Conservation (phyloP, 2,888 invertebrate genomes). For the Meghimatium bilineatum region DNA sequence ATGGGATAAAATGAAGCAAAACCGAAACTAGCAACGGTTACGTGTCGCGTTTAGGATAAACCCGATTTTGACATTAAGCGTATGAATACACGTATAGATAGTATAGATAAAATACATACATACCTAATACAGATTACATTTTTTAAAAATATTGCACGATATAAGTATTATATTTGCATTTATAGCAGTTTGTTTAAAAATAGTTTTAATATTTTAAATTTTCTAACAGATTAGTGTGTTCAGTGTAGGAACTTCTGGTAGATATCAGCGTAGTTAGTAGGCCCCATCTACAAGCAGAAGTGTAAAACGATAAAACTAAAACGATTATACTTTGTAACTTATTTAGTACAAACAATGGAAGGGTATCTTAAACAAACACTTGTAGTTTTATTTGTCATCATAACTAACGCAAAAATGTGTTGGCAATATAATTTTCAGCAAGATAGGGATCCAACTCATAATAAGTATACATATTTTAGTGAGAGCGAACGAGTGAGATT, state of each 20-base stretch:
- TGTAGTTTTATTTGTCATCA: not conserved
- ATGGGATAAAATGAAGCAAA: too few species aligned
- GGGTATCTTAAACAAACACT: not conserved
- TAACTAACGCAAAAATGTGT: not conserved
- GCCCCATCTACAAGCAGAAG: not conserved
- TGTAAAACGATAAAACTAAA: not conserved
- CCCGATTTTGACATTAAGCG: not conserved
- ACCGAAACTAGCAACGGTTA: too few species aligned
- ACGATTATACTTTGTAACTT: not conserved
- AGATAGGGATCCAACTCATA: slow-evolving; percentile 62
- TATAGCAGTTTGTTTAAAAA: not conserved
- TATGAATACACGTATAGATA: not conserved
- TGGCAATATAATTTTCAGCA: slow-evolving; percentile 37
- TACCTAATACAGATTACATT: not conserved
- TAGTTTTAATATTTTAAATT: not conserved
- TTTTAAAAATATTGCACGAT: too few species aligned
- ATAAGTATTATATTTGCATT: not conserved
- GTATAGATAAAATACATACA: not conserved
- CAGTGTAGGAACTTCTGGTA: not conserved
- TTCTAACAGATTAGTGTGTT: not conserved
- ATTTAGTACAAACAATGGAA: not conserved
- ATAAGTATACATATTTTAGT: slow-evolving; percentile 73
- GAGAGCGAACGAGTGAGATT: slow-evolving; percentile 72
- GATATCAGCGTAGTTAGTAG: not conserved
- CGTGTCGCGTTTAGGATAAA: not conserved